These are phyloP conservation scores for Drosophila punjabiensis DNA, from an alignment of 1,140 invertebrate species.

Conservation along the genomic window DNA sequence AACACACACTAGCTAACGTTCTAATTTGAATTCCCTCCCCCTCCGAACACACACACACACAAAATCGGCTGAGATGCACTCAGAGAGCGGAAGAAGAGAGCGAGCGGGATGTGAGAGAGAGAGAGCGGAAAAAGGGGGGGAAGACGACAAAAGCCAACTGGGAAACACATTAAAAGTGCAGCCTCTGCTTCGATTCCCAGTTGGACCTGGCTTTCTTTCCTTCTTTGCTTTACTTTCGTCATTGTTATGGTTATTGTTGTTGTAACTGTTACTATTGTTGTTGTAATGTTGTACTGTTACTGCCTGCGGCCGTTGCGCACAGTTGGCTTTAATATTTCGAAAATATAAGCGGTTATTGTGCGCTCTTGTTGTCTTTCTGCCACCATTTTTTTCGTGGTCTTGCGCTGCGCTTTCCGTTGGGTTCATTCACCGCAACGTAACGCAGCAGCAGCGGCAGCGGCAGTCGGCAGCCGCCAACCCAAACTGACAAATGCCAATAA, in stretches of 20 bases:
- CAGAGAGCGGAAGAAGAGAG: conserved; percentile 2
- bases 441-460: too few relatives aligned
- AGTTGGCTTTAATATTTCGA: conserved; percentile 19
- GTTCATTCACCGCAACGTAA: conserved; percentile 25
- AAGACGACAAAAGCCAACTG: conserved; percentile 22
- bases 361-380: conserved; percentile 37
- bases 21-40: conserved; percentile 34
- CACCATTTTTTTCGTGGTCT: conserved; percentile 21
- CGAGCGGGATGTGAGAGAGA: not conserved
- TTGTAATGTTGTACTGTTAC: conserved; percentile 8
- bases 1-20: not conserved
- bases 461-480: not conserved
- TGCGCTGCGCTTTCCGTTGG: conserved; percentile 60
- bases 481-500: conserved; percentile 49
- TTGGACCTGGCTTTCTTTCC: conserved; percentile 44
- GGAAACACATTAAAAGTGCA: conserved; percentile 42
- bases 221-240: conserved; percentile 52
- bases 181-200: conserved; percentile 33
- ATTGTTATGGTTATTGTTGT: conserved; percentile 41
- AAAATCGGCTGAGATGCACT: conserved; percentile 10
- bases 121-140: not conserved
- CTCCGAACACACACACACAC: not conserved
- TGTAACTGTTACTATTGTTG: conserved; percentile 29
- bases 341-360: conserved; percentile 27
- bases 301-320: conserved; percentile 7